phyloP scores from a whole-genome alignment of 2,113 vertebrate species.

The Thomomys bottae region DNA sequence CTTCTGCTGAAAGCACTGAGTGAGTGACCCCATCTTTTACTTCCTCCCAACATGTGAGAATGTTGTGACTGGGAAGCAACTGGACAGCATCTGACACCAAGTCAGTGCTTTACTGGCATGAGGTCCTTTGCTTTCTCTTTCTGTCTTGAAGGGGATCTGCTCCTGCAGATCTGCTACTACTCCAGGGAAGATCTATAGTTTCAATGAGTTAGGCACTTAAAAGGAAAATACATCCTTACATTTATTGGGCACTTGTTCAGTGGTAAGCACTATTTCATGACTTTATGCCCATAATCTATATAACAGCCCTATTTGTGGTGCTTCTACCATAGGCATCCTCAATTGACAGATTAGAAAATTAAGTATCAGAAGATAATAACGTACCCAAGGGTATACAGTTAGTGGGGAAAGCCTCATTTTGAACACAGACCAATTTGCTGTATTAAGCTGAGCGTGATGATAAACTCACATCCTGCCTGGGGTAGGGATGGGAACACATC shows the following conservation, averaged over 20 bases:
- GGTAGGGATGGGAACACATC: neutral
- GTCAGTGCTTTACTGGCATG: too few relatives aligned
- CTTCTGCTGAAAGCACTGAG: neutral
- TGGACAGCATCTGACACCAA: neutral
- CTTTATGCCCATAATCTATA: neutral
- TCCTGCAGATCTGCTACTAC: neutral
- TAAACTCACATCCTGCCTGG: neutral
- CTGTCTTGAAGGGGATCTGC: neutral
- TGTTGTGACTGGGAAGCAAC: neutral
- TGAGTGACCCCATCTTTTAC: neutral
- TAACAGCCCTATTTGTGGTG: accelerated
- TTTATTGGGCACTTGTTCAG: neutral
- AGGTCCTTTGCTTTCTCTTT: neutral
- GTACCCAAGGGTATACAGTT: neutral
- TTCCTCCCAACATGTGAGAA: neutral
- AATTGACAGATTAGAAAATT: slow-evolving; percentile 3
- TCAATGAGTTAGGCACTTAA: neutral
- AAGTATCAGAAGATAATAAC: neutral
- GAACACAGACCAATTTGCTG: neutral
- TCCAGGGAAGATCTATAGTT: neutral
- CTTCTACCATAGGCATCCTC: neutral
- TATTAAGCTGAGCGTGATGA: too few relatives aligned
- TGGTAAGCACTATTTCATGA: neutral
- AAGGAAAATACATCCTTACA: neutral
- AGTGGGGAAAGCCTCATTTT: neutral